Evolutionary conservation across 1,140 invertebrate genomes (phyloP).

Genomic region (Orussus abietinus): DNA sequence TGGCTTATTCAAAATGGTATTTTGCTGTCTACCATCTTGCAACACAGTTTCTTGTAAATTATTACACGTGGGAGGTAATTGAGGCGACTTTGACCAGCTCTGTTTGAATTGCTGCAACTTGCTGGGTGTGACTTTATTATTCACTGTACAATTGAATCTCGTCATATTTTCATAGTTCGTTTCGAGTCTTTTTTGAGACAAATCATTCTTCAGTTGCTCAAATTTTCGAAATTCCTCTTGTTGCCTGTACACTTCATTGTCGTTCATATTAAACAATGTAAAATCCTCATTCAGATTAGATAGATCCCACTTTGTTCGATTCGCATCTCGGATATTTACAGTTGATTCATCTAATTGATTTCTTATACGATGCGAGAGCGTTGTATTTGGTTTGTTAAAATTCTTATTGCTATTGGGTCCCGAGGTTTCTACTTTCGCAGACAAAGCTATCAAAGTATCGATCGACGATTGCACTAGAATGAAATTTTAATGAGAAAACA

Average conservation of each 20-base stretch:
- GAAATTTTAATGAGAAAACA: slow-evolving; percentile 1
- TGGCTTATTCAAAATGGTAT: not conserved
- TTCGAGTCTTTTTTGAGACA: not conserved
- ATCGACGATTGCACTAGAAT: slow-evolving; percentile 27
- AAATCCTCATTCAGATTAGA: not conserved
- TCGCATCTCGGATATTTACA: not conserved
- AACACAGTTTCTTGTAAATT: no score
- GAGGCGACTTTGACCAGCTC: not conserved
- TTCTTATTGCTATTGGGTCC: slow-evolving; percentile 1
- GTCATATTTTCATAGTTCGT: not conserved
- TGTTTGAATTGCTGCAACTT: slow-evolving; percentile 2
- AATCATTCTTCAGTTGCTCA: slow-evolving; percentile 17
- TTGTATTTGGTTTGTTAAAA: slow-evolving; percentile 4
- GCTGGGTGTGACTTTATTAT: not conserved
- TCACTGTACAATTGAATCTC: not conserved
- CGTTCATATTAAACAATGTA: slow-evolving; percentile 17
- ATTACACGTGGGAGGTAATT: no score
- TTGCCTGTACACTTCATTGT: slow-evolving; percentile 18
- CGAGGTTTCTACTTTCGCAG: slow-evolving; percentile 11
- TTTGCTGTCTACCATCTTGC: no score
- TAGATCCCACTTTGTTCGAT: slow-evolving; percentile 7
- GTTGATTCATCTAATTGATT: not conserved
- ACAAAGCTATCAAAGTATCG: slow-evolving; percentile 27
- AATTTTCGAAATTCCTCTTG: slow-evolving; percentile 20
- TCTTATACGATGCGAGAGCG: not conserved